phyloP scores from a whole-genome alignment of 2,888 invertebrate species.

The Gastrophysa polygoni region DNA sequence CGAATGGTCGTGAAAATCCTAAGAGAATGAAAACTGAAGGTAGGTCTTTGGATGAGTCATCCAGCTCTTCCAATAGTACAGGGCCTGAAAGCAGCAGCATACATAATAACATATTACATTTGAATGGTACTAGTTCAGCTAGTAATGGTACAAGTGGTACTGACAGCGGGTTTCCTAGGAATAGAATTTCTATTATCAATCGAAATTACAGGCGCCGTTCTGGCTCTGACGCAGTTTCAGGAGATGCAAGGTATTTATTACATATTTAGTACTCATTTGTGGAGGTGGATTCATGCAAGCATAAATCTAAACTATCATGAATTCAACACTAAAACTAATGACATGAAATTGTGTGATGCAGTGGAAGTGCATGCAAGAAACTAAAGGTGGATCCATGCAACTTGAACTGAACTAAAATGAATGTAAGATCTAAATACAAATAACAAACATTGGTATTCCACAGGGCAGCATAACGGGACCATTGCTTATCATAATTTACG shows the following conservation, averaged over 20 bases:
- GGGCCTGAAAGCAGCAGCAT: constrained; percentile 37
- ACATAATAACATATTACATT: not conserved
- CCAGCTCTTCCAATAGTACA: constrained; percentile 41
- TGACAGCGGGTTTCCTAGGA: constrained; percentile 45
- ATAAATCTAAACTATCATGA: too few species aligned
- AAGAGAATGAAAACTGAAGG: constrained; percentile 51
- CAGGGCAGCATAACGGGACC: too few species aligned
- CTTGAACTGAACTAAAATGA: too few species aligned
- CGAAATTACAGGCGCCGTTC: constrained; percentile 44
- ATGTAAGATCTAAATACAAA: too few species aligned
- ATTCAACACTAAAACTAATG: too few species aligned
- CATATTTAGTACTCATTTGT: too few species aligned
- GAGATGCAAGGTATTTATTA: constrained; percentile 29
- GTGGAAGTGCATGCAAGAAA: not conserved
- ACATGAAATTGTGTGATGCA: not conserved
- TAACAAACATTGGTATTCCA: too few species aligned
- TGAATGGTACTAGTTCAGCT: not conserved
- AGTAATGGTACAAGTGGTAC: constrained; percentile 43
- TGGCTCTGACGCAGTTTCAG: constrained; percentile 31
- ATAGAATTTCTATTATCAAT: constrained; percentile 40
- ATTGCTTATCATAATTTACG: too few species aligned
- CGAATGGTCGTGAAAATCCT: constrained; percentile 33
- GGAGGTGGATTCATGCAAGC: too few species aligned
- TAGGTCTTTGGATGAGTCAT: constrained; percentile 37
- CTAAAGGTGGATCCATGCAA: too few species aligned